Conservation (phyloP, 1,140 invertebrate species). For the Drosophila yakuba region DNA sequence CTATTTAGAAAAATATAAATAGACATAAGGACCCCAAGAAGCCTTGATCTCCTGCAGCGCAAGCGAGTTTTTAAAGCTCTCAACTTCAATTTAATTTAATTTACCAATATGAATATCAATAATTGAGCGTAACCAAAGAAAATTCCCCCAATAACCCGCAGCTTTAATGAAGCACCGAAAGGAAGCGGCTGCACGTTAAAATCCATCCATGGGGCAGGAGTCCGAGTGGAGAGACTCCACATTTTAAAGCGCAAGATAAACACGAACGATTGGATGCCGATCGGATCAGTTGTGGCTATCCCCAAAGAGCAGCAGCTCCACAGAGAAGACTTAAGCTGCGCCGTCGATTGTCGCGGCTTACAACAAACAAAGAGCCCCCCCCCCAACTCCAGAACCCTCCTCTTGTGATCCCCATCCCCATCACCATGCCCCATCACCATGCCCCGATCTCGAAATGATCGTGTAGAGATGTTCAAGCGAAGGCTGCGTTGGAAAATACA, state of each 20-base stretch:
- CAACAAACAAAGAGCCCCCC: conserved; percentile 61
- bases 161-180: conserved; percentile 37
- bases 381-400: not conserved
- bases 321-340: conserved; percentile 15
- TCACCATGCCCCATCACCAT: no score
- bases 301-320: conserved; percentile 5
- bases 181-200: conserved; percentile 11
- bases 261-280: conserved; percentile 63
- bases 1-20: conserved; percentile 3
- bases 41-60: conserved; percentile 2
- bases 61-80: conserved; percentile 8
- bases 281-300: conserved; percentile 49
- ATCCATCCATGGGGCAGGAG: conserved; percentile 5
- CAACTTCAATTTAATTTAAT: conserved; percentile 45
- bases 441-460: conserved; percentile 15
- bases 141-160: conserved; percentile 1
- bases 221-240: conserved; percentile 21
- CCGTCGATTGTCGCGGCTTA: conserved; percentile 64
- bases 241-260: conserved; percentile 76
- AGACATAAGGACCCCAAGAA: not conserved
- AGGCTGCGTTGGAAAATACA: conserved; percentile 60
- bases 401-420: not conserved
- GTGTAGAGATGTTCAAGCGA: conserved; percentile 60
- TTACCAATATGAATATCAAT: conserved; percentile 49
- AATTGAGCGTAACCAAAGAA: conserved; percentile 32